Conservation (phyloP, 2,888 invertebrate species). For the Cephonodes hylas region DNA sequence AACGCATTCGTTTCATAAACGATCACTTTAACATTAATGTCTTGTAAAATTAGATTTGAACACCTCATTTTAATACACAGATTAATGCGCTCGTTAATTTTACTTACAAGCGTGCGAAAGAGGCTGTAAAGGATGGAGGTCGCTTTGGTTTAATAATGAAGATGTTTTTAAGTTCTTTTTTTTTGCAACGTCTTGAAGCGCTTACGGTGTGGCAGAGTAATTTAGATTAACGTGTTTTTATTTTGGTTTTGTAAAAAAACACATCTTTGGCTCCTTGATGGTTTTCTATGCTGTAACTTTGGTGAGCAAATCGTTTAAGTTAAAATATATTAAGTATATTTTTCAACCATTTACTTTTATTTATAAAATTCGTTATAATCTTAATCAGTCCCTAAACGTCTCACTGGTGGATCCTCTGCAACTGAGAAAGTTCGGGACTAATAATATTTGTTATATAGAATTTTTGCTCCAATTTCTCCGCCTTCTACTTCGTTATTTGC, state of each 20-base stretch:
- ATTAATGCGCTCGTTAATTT: conserved; percentile 13
- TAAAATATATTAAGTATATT: no score
- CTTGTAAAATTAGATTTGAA: conserved; percentile 51
- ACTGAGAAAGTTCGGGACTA: no score
- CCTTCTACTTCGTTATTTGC: background rate
- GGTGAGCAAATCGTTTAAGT: no score
- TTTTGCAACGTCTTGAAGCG: background rate
- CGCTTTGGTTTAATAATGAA: background rate
- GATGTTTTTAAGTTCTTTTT: background rate
- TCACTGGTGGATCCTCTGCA: no score
- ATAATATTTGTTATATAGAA: no score
- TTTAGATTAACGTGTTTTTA: no score
- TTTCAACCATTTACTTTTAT: no score
- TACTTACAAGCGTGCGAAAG: conserved; percentile 6
- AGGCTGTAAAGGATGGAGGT: background rate
- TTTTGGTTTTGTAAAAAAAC: no score
- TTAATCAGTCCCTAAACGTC: no score
- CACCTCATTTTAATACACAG: conserved; percentile 37
- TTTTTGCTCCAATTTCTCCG: background rate
- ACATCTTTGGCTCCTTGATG: no score
- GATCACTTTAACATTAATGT: conserved; percentile 55
- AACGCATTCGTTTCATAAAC: conserved; percentile 52
- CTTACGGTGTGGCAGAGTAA: background rate
- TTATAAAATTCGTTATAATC: no score
- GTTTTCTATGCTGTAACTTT: no score